Conservation (phyloP, 2,888 invertebrate species). For the Reticulitermes lucifugus region DNA sequence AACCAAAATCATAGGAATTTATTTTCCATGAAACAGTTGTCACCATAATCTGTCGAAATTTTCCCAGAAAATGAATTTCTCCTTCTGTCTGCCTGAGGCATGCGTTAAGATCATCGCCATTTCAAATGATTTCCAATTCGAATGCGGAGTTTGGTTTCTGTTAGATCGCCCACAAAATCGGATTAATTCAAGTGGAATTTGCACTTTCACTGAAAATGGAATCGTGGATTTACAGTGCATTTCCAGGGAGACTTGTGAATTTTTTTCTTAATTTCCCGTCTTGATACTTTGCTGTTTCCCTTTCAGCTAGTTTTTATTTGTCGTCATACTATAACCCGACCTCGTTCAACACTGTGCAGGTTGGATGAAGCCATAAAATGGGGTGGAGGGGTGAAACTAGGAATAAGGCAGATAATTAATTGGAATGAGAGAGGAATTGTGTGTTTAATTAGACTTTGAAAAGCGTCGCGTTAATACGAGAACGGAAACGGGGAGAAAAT, state of each 20-base stretch:
- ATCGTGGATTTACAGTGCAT: not conserved
- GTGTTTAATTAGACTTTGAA: conserved; percentile 39
- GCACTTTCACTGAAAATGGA: not conserved
- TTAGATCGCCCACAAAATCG: not conserved
- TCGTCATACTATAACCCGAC: not conserved
- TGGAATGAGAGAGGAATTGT: conserved; percentile 27
- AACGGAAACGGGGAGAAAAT: conserved; percentile 5
- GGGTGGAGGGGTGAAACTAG: not conserved
- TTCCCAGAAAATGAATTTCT: no score
- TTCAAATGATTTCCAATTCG: not conserved
- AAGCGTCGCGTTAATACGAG: conserved; percentile 20
- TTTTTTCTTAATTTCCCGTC: not conserved
- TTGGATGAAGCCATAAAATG: not conserved
- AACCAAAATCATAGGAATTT: no score
- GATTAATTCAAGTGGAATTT: not conserved
- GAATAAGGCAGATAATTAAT: conserved; percentile 36
- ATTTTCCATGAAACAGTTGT: no score
- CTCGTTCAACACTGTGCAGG: not conserved
- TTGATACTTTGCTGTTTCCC: not conserved
- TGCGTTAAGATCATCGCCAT: not conserved
- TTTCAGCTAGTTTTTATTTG: not conserved
- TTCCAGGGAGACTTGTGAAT: not conserved
- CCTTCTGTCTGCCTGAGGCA: no score
- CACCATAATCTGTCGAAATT: no score
- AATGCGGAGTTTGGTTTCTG: not conserved